Percentiles rank a stretch among this genome's conserved stretches.
Conservation (phyloP, 1,140 invertebrate species). For the Trinorchestia longiramus region DNA sequence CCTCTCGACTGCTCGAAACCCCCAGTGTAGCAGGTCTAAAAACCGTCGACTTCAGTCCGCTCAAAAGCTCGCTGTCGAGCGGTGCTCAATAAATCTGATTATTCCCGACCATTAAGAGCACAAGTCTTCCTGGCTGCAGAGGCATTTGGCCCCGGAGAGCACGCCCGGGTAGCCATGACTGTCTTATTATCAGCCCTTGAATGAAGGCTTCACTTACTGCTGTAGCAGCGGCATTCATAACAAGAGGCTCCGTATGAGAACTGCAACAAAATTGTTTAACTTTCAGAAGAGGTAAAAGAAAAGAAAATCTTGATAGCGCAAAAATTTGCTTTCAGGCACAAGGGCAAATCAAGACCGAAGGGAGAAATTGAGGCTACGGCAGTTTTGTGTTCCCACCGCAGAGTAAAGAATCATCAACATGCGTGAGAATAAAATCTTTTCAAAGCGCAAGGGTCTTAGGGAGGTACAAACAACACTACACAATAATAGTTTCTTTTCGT, state of each 20-base stretch:
- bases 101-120: slow-evolving; percentile 37
- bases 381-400: neutral
- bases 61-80: neutral
- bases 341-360: neutral
- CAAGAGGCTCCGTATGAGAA: too few relatives aligned
- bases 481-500: too few relatives aligned
- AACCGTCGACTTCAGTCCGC: neutral
- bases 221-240: neutral
- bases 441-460: neutral
- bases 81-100: slow-evolving; percentile 34
- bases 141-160: neutral
- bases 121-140: neutral
- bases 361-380: neutral
- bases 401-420: neutral
- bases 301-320: neutral
- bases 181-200: neutral
- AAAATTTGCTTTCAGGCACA: neutral
- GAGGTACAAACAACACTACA: too few relatives aligned
- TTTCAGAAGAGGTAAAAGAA: neutral
- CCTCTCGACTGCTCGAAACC: too few relatives aligned
- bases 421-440: neutral
- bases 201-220: neutral
- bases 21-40: neutral
- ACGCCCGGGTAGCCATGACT: neutral
- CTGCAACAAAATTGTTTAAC: too few relatives aligned